These are phyloP conservation scores for Polypterus bichir DNA, from an alignment of 2,113 vertebrate species.

Conservation along the genomic window DNA sequence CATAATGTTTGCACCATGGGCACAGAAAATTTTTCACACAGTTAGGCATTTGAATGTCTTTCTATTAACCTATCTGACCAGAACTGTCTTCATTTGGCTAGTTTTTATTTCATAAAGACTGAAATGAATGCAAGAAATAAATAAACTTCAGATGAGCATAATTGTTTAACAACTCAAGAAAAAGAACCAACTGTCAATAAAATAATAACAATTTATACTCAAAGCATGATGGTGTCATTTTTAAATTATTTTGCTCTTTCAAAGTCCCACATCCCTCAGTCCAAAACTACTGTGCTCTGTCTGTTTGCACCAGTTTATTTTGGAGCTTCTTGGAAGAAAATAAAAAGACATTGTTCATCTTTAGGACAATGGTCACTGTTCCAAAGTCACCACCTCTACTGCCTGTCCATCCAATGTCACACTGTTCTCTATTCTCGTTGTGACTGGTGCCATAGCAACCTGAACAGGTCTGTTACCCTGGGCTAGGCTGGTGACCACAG, in stretches of 20 bases:
- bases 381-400: conserved; percentile 90
- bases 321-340: conserved; percentile 14
- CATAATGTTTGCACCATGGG: too few relatives aligned
- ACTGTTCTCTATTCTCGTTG: conserved; percentile 82
- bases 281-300: not conserved
- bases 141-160: too few relatives aligned
- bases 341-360: conserved; percentile 24
- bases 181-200: too few relatives aligned
- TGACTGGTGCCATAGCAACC: conserved; percentile 90
- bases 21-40: too few relatives aligned
- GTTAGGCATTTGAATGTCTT: too few relatives aligned
- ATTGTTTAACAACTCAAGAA: too few relatives aligned
- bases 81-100: too few relatives aligned
- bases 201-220: too few relatives aligned
- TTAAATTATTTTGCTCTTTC: not conserved
- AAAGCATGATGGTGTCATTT: too few relatives aligned
- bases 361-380: conserved; percentile 61
- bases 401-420: conserved; percentile 92
- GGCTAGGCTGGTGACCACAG: conserved; percentile 89
- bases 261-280: conserved; percentile 1
- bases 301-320: conserved; percentile 48
- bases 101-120: too few relatives aligned
- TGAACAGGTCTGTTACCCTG: conserved; percentile 93
- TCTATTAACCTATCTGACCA: too few relatives aligned
- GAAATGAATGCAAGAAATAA: too few relatives aligned